Base-by-base conservation (phyloP, 2,888 invertebrate species). In the Thymelicus sylvestris region DNA sequence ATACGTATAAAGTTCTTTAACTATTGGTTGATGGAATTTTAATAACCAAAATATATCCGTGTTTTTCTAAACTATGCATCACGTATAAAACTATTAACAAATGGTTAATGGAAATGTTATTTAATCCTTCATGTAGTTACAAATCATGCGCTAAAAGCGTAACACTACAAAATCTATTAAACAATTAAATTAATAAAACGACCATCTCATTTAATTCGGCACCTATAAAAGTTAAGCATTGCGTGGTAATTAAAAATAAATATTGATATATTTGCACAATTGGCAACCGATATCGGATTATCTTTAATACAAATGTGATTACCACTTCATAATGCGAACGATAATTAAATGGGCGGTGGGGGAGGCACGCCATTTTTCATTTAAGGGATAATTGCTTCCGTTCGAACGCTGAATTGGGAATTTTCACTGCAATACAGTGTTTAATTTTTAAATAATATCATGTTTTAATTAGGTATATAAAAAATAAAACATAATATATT, bases 221-320 rank as follows among this genome's bases (percentile, higher is more conserved):
- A 15, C 57, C 55, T 57, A 69, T 69, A 69, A 63, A 55, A 39
- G 69, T 57, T 64, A 57, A 68, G 63, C 68, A 15, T 68, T 55
- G 62, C 31, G 63, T 71, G 39, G 76, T 78, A 81, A 82, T 82
- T 79, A 82, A 83, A 80, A 78, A 76, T 78, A 80, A 81, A 81
- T 76, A 77, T 79, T 78, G 79, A 65, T 72, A 73, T 74, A 75
- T 78, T 79, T 78, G 77, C 73, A 71, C 79, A 81, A 83, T 82
- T 80, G 80, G 76, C 74, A 69, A 65, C 69, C 72, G 74, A 78
- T 78, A 79, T 77, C 72, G 72, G 73, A 80, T 82, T 84, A 84
- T 83, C 80, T 81, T 80, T 77, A 78, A 75, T 76, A 79, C 78
- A 80, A 78, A 80, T 83, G 80, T 76, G 78, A 81, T 81, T 80